Conservation (phyloP, 2,113 vertebrate species). For the western clawed frog (Xenopus tropicalis) region UCB_Xtro_10.0 CM004444.2:2394001-2394500, state of each 20-base stretch:
- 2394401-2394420: too few species aligned
- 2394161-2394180: too few species aligned
- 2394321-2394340: constrained; percentile 76
- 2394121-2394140: constrained; percentile 59
- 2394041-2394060: constrained; percentile 51
- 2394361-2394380: too few species aligned
- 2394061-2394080: constrained; percentile 45
- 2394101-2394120: neutral
- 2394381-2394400: too few species aligned
- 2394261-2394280: constrained; percentile 67
- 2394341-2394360: neutral
- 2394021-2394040: constrained; percentile 36
- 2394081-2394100: neutral
- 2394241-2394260: constrained; percentile 71
- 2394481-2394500: too few species aligned
- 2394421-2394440: too few species aligned
- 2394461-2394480: too few species aligned
- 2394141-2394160: constrained; percentile 4
- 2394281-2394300: constrained; percentile 88
- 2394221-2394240: constrained; percentile 82
- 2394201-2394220: constrained; percentile 37
- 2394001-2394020: neutral
- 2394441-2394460: too few species aligned
- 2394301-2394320: constrained; percentile 78
- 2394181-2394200: too few species aligned